A percentile compares a stretch with the other conserved stretches of the same genome.
phyloP scores from a whole-genome alignment of 2,113 vertebrate genomes.

The Cyanoramphus novaezelandiae region DNA sequence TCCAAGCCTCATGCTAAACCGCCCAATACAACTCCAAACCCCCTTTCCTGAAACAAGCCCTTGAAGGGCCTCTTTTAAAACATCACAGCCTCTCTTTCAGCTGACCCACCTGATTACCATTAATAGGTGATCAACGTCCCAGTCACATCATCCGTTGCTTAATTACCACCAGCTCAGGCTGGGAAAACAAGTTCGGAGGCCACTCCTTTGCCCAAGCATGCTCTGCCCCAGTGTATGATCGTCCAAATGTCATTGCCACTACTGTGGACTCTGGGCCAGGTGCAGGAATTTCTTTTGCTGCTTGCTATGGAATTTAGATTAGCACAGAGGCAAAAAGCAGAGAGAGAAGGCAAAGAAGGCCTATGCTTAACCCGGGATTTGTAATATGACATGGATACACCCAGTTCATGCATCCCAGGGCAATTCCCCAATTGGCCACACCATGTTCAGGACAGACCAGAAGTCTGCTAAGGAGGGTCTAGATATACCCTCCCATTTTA shows the following conservation, averaged over 20 bases:
- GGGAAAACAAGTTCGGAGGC: background rate
- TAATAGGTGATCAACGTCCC: background rate
- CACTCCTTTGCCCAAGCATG: background rate
- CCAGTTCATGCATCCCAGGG: background rate
- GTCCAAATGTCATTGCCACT: fast-evolving
- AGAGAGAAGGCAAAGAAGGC: background rate
- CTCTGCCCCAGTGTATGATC: background rate
- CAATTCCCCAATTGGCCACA: background rate
- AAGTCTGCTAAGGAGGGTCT: background rate
- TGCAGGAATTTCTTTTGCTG: background rate
- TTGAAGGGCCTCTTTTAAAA: background rate
- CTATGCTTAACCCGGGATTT: background rate
- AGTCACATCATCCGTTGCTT: background rate
- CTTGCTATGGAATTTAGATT: background rate
- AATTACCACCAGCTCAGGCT: background rate
- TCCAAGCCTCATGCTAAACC: background rate
- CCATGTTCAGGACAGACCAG: background rate
- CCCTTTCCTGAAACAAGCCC: fast-evolving
- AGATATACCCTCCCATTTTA: background rate
- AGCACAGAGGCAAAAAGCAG: background rate
- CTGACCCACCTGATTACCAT: background rate
- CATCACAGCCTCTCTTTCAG: background rate
- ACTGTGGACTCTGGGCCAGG: background rate
- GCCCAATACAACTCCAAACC: fast-evolving
- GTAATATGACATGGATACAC: background rate